Conservation (phyloP, 1,140 invertebrate genomes). For the Scaptomyza hsui region DNA sequence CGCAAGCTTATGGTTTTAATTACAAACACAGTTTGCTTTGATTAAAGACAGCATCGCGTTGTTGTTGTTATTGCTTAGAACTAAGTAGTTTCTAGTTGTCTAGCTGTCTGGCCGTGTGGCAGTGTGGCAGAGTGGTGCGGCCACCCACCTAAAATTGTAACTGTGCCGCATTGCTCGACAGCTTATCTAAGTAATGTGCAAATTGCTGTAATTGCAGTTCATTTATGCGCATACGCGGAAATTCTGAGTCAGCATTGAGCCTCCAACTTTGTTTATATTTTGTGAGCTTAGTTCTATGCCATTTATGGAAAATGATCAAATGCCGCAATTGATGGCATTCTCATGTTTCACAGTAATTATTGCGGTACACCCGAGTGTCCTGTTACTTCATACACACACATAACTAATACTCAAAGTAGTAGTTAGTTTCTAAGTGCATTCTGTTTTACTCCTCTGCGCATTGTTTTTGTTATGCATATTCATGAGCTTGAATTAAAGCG, state of each 20-base stretch:
- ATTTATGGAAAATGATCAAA: conserved; percentile 56
- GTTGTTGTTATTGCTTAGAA: conserved; percentile 25
- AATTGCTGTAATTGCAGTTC: conserved; percentile 50
- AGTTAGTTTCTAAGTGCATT: conserved; percentile 29
- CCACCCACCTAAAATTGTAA: conserved; percentile 52
- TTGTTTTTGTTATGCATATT: conserved; percentile 42
- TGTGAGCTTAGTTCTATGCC: conserved; percentile 24
- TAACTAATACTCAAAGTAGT: conserved; percentile 7
- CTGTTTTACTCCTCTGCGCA: conserved; percentile 3
- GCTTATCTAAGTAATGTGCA: conserved; percentile 66
- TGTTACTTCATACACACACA: conserved; percentile 38
- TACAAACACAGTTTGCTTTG: conserved; percentile 70
- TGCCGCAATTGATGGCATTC: conserved; percentile 64
- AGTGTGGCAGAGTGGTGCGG: conserved; percentile 7
- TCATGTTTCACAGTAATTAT: conserved; percentile 51
- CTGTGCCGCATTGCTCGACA: conserved; percentile 41
- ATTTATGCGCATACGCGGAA: conserved; percentile 58
- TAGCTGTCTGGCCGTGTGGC: background rate
- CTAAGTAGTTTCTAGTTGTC: background rate
- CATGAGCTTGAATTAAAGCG: conserved; percentile 64
- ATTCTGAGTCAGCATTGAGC: conserved; percentile 52
- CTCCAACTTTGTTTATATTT: conserved; percentile 14
- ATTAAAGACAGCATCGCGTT: conserved; percentile 48
- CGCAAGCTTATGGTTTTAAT: conserved; percentile 62
- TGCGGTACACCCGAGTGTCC: conserved; percentile 26